Percentiles rank a stretch among this genome's conserved stretches.
These are phyloP conservation scores for Piprites chloris DNA, from an alignment of 2,113 vertebrate species.

Conservation along the genomic window DNA sequence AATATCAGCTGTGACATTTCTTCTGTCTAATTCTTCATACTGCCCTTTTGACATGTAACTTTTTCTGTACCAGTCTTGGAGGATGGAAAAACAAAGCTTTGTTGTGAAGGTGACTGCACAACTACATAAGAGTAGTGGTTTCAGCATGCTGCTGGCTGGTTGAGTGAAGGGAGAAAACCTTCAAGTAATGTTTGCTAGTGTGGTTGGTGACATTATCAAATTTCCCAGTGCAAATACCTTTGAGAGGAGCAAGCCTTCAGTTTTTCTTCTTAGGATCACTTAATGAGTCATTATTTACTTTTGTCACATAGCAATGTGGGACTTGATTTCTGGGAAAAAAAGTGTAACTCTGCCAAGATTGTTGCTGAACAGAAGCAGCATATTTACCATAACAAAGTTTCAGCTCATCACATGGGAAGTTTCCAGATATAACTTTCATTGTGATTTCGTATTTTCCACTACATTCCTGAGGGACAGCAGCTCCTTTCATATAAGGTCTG, in stretches of 20 bases:
- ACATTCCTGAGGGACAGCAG: background rate
- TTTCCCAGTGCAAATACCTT: conserved; percentile 60
- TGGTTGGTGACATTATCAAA: conserved; percentile 64
- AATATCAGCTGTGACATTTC: background rate
- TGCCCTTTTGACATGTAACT: background rate
- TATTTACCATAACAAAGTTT: conserved; percentile 23
- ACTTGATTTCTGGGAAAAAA: conserved; percentile 38
- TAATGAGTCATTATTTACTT: conserved; percentile 70
- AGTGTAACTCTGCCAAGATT: background rate
- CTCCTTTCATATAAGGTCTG: background rate
- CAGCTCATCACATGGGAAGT: background rate
- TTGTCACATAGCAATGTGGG: conserved; percentile 25
- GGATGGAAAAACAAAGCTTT: background rate
- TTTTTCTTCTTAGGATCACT: conserved; percentile 50
- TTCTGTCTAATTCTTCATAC: background rate
- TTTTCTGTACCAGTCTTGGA: background rate
- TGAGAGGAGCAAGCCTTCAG: conserved; percentile 46
- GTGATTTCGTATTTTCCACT: background rate
- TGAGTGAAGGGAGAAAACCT: background rate
- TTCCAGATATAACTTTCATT: background rate
- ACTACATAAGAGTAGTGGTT: background rate
- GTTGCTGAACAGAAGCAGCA: background rate
- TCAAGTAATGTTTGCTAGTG: conserved; percentile 37
- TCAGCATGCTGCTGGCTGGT: background rate
- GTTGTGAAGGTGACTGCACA: background rate